These are phyloP conservation scores for Anguilla anguilla DNA, from an alignment of 2,797 vertebrate species.

Conservation along the genomic window DNA sequence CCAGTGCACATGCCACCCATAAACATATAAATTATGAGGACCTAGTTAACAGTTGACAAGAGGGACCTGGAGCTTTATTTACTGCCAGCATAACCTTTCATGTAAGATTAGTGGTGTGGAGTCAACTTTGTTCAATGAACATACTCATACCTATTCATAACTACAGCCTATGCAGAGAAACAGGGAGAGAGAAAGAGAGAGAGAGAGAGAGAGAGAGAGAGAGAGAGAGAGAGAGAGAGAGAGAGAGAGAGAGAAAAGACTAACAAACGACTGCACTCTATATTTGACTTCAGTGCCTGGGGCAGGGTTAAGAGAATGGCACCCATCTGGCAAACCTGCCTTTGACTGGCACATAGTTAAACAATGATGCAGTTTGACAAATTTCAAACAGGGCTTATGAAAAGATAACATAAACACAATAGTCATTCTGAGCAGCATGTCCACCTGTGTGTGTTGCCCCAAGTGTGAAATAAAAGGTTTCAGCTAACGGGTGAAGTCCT, in stretches of 20 bases:
- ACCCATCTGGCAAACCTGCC: conserved; percentile 82
- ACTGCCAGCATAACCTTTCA: conserved; percentile 71
- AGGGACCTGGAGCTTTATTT: conserved; percentile 72
- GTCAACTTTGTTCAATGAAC: conserved; percentile 69
- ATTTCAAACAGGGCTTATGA: conserved; percentile 90
- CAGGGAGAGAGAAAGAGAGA: conserved; percentile 30
- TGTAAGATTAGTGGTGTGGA: conserved; percentile 73
- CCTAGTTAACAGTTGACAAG: conserved; percentile 74
- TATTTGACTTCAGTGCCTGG: conserved; percentile 78
- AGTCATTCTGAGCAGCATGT: conserved; percentile 75
- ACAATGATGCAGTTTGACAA: conserved; percentile 96
- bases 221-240: conserved; percentile 20
- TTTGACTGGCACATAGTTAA: conserved; percentile 87
- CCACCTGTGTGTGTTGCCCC: conserved; percentile 83
- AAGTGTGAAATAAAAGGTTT: conserved; percentile 84
- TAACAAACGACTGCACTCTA: conserved; percentile 73
- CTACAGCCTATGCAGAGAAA: not conserved
- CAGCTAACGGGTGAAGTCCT: conserved; percentile 82
- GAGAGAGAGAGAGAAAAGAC: conserved; percentile 42
- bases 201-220: not conserved
- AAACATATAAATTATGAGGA: conserved; percentile 75
- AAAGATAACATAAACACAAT: conserved; percentile 90
- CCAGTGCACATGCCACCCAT: conserved; percentile 61
- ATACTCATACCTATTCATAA: conserved; percentile 57
- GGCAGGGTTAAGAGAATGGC: conserved; percentile 79